phyloP scores from a whole-genome alignment of 2,888 invertebrate species.

The Apocheima hispidaria region DNA sequence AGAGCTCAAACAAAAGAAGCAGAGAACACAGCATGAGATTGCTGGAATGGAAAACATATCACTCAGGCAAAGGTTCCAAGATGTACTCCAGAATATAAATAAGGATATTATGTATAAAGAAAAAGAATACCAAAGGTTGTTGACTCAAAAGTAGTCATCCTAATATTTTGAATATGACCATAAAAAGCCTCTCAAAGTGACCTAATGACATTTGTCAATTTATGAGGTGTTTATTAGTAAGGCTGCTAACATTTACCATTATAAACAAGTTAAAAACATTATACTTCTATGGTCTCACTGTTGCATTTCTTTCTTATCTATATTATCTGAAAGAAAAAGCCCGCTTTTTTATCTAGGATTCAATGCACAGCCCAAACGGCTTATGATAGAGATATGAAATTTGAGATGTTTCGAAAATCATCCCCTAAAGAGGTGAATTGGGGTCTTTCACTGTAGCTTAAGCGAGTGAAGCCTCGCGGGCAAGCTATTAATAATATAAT shows the following conservation, averaged over 20 bases:
- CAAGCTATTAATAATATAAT: background rate
- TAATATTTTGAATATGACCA: background rate
- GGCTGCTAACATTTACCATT: too few species aligned
- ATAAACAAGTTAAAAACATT: background rate
- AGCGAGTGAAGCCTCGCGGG: too few species aligned
- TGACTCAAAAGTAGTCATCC: conserved; percentile 50
- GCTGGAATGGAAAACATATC: conserved; percentile 94
- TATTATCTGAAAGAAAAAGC: too few species aligned
- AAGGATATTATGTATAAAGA: conserved; percentile 93
- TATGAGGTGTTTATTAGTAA: too few species aligned
- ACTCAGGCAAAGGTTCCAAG: conserved; percentile 92
- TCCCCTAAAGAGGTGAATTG: too few species aligned
- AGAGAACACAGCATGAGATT: conserved; percentile 93
- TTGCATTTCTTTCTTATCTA: conserved; percentile 8
- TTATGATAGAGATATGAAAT: too few species aligned
- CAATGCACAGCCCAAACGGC: too few species aligned
- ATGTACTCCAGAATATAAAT: conserved; percentile 91
- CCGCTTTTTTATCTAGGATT: too few species aligned
- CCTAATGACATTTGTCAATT: too few species aligned
- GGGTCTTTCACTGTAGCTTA: too few species aligned
- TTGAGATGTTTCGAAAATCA: too few species aligned
- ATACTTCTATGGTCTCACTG: background rate
- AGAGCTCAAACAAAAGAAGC: conserved; percentile 90
- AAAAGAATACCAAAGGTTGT: conserved; percentile 86
- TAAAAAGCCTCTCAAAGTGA: too few species aligned